Base-by-base conservation (phyloP, 2,888 invertebrate genomes). In the Tetragonula carbonaria region DNA sequence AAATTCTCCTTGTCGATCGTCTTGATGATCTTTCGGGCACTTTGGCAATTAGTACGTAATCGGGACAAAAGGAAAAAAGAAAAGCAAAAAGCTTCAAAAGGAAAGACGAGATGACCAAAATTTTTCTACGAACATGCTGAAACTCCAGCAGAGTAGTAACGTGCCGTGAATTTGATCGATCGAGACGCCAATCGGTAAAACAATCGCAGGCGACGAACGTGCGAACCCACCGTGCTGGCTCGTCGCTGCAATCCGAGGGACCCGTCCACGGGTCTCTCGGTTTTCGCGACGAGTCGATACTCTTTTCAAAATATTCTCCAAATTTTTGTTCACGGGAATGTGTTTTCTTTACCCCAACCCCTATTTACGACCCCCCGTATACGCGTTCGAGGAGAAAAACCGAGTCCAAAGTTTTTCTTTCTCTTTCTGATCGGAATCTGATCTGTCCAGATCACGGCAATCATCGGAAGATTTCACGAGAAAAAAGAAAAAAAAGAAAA, bases 231-330 rank as follows among this genome's bases (percentile, higher is more conserved):
- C 92, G 94, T 91, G 91, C 83, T 84, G 88, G 87, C 91, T 90
- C 79, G 81, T 86, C 90, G 86, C 78, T 73, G 91, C 82, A 91
- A 88, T 85, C 83, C 85, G 59, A 2, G 16, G 2, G 71, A 59
- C 66, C 79, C 45, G 62, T 50, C 75, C 23, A 23, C 78, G 86
- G 45, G 8, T 70, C 14, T 21, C 80, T 75, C 51, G 86, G 66
- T 74, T 91, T 91, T 80, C 88, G 86, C 87, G 90, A 88, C 87
- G 88, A 90, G 91, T 85, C 90, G 91, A 92, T 92, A 91, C 91
- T 91, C 92, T 93, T 92, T 93, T 94, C 93, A 92, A 93, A 93
- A 94, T 94, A 94, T 94, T 94, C 93, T 92, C 92, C 91, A 90
- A 90, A 85, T 85, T 91, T 83, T 90, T 78, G 91, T 93, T 93